These are phyloP conservation scores for Nomada ruficornis DNA, from an alignment of 2,888 invertebrate species.

Conservation along the genomic window DNA sequence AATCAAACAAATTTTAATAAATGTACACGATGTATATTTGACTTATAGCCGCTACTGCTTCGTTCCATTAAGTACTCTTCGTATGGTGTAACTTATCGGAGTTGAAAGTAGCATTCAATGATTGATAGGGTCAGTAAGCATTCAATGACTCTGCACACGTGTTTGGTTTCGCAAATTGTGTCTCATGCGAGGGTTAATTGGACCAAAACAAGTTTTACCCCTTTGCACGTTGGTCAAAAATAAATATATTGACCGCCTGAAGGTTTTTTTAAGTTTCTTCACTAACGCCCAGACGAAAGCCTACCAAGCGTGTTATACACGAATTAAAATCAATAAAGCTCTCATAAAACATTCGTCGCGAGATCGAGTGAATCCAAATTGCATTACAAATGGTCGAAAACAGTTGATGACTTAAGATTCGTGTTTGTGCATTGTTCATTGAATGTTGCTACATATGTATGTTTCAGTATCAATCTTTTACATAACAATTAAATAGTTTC, in stretches of 20 bases:
- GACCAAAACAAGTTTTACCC: slow-evolving; percentile 27
- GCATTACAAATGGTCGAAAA: slow-evolving; percentile 9
- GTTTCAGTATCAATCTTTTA: too few relatives aligned
- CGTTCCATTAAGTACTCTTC: slow-evolving; percentile 38
- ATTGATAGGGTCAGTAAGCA: slow-evolving; percentile 54
- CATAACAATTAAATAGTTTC: too few relatives aligned
- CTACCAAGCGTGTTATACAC: slow-evolving; percentile 8
- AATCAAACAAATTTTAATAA: not conserved
- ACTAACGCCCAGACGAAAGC: slow-evolving; percentile 20
- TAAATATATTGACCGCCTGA: not conserved
- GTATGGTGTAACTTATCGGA: slow-evolving; percentile 45
- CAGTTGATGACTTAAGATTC: not conserved
- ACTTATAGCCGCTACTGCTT: not conserved
- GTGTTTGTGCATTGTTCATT: too few relatives aligned
- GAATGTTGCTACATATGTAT: too few relatives aligned
- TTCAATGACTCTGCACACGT: slow-evolving; percentile 50
- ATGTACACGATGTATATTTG: not conserved
- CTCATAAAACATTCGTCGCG: slow-evolving; percentile 17
- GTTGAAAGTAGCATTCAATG: slow-evolving; percentile 29
- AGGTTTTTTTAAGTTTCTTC: slow-evolving; percentile 17
- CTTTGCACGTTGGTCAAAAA: slow-evolving; percentile 16
- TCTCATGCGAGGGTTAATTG: slow-evolving; percentile 51
- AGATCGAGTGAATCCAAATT: slow-evolving; percentile 28
- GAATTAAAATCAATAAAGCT: slow-evolving; percentile 61
- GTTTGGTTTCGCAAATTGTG: slow-evolving; percentile 42